Percentiles rank a stretch among this genome's conserved stretches.
phyloP scores from a whole-genome alignment of 1,140 invertebrate species.

The Melanaphis sacchari region DNA sequence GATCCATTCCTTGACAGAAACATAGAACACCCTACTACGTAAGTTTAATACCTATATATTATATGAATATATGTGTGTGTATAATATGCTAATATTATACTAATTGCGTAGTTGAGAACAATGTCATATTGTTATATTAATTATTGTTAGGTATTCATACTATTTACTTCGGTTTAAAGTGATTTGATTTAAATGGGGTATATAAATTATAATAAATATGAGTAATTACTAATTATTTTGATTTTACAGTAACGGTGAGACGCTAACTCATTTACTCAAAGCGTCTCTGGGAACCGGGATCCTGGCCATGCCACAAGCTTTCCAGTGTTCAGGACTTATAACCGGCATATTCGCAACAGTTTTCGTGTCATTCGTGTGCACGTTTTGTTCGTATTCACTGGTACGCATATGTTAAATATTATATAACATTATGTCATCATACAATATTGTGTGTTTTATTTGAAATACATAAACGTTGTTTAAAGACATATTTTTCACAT shows the following conservation, averaged over 20 bases:
- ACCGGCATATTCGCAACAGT: constrained; percentile 80
- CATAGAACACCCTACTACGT: constrained; percentile 81
- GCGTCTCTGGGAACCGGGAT: constrained; percentile 91
- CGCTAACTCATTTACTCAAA: constrained; percentile 84
- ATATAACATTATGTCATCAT: not conserved
- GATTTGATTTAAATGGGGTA: no score
- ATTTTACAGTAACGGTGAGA: constrained; percentile 76
- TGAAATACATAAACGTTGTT: no score
- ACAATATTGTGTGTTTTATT: no score
- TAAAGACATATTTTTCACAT: not conserved
- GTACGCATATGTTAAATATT: constrained; percentile 64
- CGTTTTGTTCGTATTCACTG: constrained; percentile 85
- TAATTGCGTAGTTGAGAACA: no score
- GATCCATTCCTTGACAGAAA: constrained; percentile 78
- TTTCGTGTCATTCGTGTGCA: constrained; percentile 82
- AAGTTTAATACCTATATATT: constrained; percentile 65
- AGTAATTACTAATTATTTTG: constrained; percentile 24
- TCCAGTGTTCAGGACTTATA: constrained; percentile 79
- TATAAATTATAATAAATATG: no score
- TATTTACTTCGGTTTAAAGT: no score
- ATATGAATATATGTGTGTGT: no score
- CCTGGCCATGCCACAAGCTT: constrained; percentile 86
- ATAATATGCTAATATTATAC: no score
- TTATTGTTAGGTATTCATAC: no score
- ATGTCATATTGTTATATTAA: no score